These are phyloP conservation scores for Valencia hispanica DNA, from an alignment of 2,797 vertebrate species.

Conservation along the genomic window DNA sequence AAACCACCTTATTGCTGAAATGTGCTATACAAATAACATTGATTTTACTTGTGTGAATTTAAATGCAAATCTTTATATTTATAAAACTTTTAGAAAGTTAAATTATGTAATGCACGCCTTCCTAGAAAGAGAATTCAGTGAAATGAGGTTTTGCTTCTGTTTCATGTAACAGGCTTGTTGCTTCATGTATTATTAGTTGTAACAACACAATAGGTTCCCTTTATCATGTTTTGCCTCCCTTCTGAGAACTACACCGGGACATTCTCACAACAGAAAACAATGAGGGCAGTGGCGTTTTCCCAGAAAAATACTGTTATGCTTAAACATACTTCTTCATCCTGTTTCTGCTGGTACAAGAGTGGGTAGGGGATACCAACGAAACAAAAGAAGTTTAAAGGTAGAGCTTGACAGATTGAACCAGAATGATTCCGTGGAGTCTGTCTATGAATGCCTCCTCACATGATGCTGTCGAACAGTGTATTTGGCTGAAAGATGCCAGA, in stretches of 20 bases:
- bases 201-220: conserved; percentile 36
- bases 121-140: not conserved
- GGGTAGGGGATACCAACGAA: conserved; percentile 24
- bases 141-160: conserved; percentile 16
- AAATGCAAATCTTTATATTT: no score
- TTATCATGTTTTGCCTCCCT: conserved; percentile 28
- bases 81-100: no score
- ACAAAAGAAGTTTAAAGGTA: conserved; percentile 24
- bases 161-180: conserved; percentile 22
- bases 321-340: conserved; percentile 35
- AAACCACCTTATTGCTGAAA: no score
- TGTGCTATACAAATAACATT: no score
- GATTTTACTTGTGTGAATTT: not conserved
- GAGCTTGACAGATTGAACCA: conserved; percentile 11
- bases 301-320: conserved; percentile 42
- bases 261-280: conserved; percentile 48
- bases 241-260: conserved; percentile 49
- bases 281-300: conserved; percentile 57
- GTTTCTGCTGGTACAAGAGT: conserved; percentile 36
- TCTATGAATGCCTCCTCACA: conserved; percentile 17
- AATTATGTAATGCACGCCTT: not conserved
- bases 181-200: conserved; percentile 50
- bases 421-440: not conserved
- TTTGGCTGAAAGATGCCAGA: conserved; percentile 8
- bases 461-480: conserved; percentile 8